Conservation (phyloP, 30 jellyfish, hydroid and myxozoan genomes). For the Turritopsis rubra region DNA sequence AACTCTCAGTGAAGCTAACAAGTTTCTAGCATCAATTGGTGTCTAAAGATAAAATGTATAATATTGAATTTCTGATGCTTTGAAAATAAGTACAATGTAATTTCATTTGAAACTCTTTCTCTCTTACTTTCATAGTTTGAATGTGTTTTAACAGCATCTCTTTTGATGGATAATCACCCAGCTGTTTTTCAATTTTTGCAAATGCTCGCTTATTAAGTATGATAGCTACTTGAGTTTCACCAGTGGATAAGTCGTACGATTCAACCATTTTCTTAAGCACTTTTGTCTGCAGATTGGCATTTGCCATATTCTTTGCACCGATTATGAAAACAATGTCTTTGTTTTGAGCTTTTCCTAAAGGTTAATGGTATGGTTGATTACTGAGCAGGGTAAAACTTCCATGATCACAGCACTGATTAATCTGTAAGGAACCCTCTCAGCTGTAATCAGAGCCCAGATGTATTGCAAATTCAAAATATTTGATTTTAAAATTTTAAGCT, state of each 20-base stretch:
- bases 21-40: background rate
- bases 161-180: background rate
- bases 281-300: conserved; percentile 11
- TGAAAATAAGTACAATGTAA: background rate
- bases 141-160: background rate
- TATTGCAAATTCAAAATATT: too few relatives aligned
- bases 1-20: background rate
- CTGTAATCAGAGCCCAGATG: too few relatives aligned
- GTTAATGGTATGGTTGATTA: background rate
- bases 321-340: conserved; percentile 1
- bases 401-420: too few relatives aligned
- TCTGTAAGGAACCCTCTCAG: too few relatives aligned
- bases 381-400: too few relatives aligned
- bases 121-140: background rate
- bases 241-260: conserved; percentile 1
- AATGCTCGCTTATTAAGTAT: background rate
- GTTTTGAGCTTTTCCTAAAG: conserved; percentile 14
- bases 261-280: background rate
- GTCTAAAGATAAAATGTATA: background rate
- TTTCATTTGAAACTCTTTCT: background rate
- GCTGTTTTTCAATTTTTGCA: background rate
- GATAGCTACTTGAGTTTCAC: background rate
- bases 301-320: background rate
- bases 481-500: too few relatives aligned
- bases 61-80: background rate